A percentile compares a stretch with the other conserved stretches of the same genome.
These are phyloP conservation scores for Coelopa frigida DNA, from an alignment of 1,140 invertebrate species.

Conservation along the genomic window DNA sequence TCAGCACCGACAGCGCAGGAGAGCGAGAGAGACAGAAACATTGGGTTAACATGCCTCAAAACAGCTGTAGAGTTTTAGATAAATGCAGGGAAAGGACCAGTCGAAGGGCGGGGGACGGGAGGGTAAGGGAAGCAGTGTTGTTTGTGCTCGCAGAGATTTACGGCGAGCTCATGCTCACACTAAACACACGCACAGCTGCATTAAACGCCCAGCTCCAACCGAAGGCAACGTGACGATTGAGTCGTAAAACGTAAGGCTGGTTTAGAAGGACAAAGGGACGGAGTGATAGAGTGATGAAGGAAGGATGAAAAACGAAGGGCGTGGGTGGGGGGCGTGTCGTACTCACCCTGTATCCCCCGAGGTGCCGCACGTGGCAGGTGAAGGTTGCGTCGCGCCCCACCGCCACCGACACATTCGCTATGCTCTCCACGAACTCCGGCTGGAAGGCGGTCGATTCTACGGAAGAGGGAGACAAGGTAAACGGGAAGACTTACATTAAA, in stretches of 20 bases:
- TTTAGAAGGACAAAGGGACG: too few species aligned
- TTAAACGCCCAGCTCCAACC: too few species aligned
- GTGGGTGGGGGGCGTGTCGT: neutral
- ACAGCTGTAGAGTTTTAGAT: neutral
- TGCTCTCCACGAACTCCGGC: constrained; percentile 74
- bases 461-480: too few species aligned
- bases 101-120: neutral
- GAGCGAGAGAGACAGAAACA: neutral
- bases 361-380: constrained; percentile 76
- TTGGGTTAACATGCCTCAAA: neutral
- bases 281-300: neutral
- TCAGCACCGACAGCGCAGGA: neutral
- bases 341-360: constrained; percentile 85
- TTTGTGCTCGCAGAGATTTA: neutral
- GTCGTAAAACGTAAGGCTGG: too few species aligned
- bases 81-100: neutral
- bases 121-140: neutral
- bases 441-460: constrained; percentile 61
- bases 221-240: too few species aligned
- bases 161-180: too few species aligned
- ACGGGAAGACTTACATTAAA: too few species aligned
- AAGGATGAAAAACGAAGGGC: neutral
- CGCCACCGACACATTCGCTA: constrained; percentile 76
- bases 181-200: too few species aligned
- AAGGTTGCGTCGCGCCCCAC: constrained; percentile 81